These are phyloP conservation scores for Agonopterix arenella DNA, from an alignment of 2,888 invertebrate species.

Conservation along the genomic window DNA sequence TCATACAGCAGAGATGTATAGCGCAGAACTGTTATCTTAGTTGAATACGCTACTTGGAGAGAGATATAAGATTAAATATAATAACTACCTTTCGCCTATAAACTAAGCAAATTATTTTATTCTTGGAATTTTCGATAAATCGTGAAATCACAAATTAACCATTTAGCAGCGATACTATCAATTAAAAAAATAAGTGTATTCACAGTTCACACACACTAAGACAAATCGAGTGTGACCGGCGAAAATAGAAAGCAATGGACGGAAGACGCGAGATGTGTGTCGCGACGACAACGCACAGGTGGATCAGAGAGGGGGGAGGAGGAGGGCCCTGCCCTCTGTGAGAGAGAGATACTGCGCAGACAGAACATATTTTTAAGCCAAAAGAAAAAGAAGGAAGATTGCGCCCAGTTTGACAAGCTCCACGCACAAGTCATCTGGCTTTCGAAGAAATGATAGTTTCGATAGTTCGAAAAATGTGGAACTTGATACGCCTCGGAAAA, in stretches of 20 bases:
- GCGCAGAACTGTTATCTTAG: too few species aligned
- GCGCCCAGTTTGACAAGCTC: slow-evolving; percentile 49
- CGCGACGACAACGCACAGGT: slow-evolving; percentile 51
- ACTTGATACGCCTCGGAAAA: slow-evolving; percentile 26
- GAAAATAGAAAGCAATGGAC: slow-evolving; percentile 73
- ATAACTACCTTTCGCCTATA: slow-evolving; percentile 13
- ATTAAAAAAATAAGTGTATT: slow-evolving; percentile 14
- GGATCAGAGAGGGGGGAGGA: slow-evolving; percentile 42
- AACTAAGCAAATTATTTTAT: background rate
- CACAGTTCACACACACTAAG: slow-evolving; percentile 25
- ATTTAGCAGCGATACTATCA: background rate
- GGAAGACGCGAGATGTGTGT: slow-evolving; percentile 66
- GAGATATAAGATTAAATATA: too few species aligned
- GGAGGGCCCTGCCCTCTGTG: slow-evolving; percentile 40
- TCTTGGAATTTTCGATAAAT: background rate
- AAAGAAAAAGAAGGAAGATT: slow-evolving; percentile 55
- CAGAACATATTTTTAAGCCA: slow-evolving; percentile 27
- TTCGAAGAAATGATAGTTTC: slow-evolving; percentile 47
- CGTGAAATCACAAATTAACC: background rate
- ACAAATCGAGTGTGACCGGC: slow-evolving; percentile 55
- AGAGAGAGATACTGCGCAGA: slow-evolving; percentile 40
- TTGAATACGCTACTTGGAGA: too few species aligned
- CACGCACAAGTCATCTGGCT: slow-evolving; percentile 51
- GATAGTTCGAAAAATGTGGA: slow-evolving; percentile 45
- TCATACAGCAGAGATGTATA: too few species aligned